These are phyloP conservation scores for Diabrotica balteata DNA, from an alignment of 2,888 invertebrate species.

Conservation along the genomic window DNA sequence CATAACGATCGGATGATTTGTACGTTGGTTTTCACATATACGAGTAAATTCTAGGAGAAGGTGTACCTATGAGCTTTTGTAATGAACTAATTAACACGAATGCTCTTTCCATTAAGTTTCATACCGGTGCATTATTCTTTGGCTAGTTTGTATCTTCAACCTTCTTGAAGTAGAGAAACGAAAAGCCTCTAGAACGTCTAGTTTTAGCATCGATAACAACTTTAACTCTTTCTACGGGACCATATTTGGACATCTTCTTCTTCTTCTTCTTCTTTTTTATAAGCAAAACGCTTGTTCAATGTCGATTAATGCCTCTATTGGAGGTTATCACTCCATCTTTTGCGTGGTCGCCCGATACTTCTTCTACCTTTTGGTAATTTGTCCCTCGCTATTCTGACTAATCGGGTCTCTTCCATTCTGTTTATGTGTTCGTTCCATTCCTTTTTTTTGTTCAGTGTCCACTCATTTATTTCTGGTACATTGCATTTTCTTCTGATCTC, in stretches of 20 bases:
- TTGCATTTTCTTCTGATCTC: too few species aligned
- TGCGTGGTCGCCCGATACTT: too few species aligned
- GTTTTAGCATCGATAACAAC: constrained; percentile 97
- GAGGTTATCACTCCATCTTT: too few species aligned
- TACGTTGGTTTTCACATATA: constrained; percentile 93
- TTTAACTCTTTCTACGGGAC: constrained; percentile 90
- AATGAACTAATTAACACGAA: constrained; percentile 94
- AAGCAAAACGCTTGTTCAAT: too few species aligned
- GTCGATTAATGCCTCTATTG: too few species aligned
- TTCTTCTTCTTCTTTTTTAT: too few species aligned
- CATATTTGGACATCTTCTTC: constrained; percentile 73
- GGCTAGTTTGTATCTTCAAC: constrained; percentile 90
- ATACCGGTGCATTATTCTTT: constrained; percentile 93
- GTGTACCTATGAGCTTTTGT: constrained; percentile 96
- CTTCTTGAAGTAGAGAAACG: constrained; percentile 92
- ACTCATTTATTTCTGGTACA: too few species aligned
- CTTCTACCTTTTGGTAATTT: too few species aligned
- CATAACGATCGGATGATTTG: constrained; percentile 52
- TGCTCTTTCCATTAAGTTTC: constrained; percentile 92
- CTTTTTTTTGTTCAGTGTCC: too few species aligned
- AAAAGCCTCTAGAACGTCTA: constrained; percentile 93
- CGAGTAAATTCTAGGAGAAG: constrained; percentile 96
- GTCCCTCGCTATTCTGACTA: too few species aligned
- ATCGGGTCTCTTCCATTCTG: too few species aligned
- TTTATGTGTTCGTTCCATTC: too few species aligned